These are phyloP conservation scores for Amblyopsis rosae DNA, from an alignment of 2,113 vertebrate genomes.

Conservation along the genomic window DNA sequence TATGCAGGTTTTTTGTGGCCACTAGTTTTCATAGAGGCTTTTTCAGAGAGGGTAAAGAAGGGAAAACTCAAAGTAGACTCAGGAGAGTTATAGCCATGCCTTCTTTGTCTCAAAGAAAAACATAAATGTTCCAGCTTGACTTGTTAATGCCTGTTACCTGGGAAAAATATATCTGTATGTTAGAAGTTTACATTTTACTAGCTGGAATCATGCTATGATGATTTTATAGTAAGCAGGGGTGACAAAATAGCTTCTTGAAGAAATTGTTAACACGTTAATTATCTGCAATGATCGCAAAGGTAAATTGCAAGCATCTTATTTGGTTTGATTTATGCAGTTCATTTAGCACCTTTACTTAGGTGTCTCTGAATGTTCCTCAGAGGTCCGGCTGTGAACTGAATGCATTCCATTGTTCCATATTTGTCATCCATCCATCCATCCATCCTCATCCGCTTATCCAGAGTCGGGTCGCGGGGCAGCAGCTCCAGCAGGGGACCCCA, in stretches of 20 bases:
- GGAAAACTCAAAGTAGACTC: conserved; percentile 13
- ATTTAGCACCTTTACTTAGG: conserved; percentile 1
- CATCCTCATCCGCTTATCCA: too few species aligned
- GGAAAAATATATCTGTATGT: not conserved
- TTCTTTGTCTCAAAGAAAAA: conserved; percentile 28
- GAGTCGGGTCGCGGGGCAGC: too few species aligned
- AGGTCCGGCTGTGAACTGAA: not conserved
- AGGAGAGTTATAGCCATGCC: conserved; percentile 10
- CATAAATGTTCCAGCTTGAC: conserved; percentile 12
- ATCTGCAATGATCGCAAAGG: conserved; percentile 2
- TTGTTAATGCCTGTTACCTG: not conserved
- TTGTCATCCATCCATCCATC: conserved; percentile 6
- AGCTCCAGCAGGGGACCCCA: too few species aligned
- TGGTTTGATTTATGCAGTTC: not conserved
- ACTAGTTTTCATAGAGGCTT: conserved; percentile 17
- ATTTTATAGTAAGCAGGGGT: conserved; percentile 10
- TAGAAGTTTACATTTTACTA: conserved; percentile 6
- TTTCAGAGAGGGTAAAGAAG: conserved; percentile 10
- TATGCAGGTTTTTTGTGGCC: conserved; percentile 27
- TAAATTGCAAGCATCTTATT: not conserved
- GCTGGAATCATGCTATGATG: conserved; percentile 3
- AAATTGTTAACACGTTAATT: conserved; percentile 11
- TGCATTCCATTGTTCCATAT: not conserved
- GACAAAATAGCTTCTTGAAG: conserved; percentile 18
- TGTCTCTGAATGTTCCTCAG: not conserved